A percentile compares a stretch with the other conserved stretches of the same genome.
Evolutionary conservation across 2,888 invertebrate species (phyloP).

Genomic region (Andrena fulva): DNA sequence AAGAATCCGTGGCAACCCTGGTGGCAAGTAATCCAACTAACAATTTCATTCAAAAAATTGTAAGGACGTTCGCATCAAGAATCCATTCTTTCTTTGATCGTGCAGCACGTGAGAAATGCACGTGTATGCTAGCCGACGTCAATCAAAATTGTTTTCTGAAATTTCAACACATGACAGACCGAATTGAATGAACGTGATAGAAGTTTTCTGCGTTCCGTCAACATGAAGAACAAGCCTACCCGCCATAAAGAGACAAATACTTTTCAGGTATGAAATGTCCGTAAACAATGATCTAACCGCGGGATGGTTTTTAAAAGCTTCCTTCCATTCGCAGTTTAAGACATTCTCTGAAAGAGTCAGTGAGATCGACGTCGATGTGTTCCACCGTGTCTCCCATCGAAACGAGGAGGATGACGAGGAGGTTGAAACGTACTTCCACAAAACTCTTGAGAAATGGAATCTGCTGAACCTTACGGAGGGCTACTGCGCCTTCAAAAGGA

Average conservation of each 20-base stretch:
- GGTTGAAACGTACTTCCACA: conserved; percentile 91
- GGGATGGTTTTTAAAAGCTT: neutral
- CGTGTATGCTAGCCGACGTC: conserved; percentile 15
- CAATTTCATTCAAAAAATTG: no score
- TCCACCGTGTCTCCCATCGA: conserved; percentile 93
- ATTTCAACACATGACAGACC: neutral
- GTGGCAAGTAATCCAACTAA: no score
- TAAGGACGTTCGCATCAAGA: neutral
- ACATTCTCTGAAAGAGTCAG: conserved; percentile 95
- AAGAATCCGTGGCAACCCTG: no score
- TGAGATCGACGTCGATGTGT: conserved; percentile 94
- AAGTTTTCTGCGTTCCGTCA: conserved; percentile 18
- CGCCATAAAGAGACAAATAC: conserved; percentile 92
- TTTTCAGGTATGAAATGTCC: conserved; percentile 88
- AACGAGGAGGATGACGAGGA: conserved; percentile 90
- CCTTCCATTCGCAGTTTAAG: conserved; percentile 89
- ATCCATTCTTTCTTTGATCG: neutral
- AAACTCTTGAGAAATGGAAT: conserved; percentile 95
- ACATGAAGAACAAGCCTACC: conserved; percentile 90
- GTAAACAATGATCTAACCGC: neutral
- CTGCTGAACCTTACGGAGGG: conserved; percentile 94
- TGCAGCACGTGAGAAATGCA: conserved; percentile 15
- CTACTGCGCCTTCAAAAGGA: conserved; percentile 91
- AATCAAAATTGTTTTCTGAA: neutral
- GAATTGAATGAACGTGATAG: neutral